Base-by-base conservation (phyloP, 2,113 vertebrate species). In the Sorex araneus region DNA sequence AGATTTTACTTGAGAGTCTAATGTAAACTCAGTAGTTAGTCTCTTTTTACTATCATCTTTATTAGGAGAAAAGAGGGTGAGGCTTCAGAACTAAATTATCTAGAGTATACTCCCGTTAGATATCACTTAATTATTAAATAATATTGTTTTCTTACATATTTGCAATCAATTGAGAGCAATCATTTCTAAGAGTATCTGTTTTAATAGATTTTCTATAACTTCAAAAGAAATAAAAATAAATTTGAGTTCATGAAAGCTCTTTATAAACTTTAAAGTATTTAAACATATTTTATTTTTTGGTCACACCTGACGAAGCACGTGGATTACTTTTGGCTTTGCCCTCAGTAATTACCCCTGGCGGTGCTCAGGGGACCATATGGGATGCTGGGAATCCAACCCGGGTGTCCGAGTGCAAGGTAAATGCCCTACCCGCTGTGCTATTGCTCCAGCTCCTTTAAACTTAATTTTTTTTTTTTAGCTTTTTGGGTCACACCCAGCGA, bases 1-100 rank as follows among this genome's bases (percentile, higher is more conserved):
- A 40, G 27, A 50, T 67, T 83, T 83, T 54, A 71, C 82, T 60
- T 66, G 54, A 86, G 84, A 83, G 4, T 79, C 6, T 76, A 50
- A 63, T 66, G 30, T 71, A 91, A 89, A 71, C 6, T 71, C 19
- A 12, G 54, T 45, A 12, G 4, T 71, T 9, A 60, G 40, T 66
- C 34, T 28, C 2, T 74, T 45, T 45, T 43, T 69, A 3, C 1
- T 21, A 18, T 3, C 45, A 34, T 69, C 36, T 43, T 83, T 15
- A 67, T 79, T 11, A 15, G 69, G 43, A 57, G 27, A 66, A 40
- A 11, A 36, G 50, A 64, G 1, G 9, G 30, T 30, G 5, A 84
- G 4, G 1, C 76, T 66, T 76, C 32, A 57, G 2, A 67, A 3
- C 3, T 7, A 81, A 0, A 78, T 11, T 84, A 50, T 23, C 5